These are phyloP conservation scores for Microcebus tavaratra DNA, from an alignment of 2,113 vertebrate species.

Conservation along the genomic window DNA sequence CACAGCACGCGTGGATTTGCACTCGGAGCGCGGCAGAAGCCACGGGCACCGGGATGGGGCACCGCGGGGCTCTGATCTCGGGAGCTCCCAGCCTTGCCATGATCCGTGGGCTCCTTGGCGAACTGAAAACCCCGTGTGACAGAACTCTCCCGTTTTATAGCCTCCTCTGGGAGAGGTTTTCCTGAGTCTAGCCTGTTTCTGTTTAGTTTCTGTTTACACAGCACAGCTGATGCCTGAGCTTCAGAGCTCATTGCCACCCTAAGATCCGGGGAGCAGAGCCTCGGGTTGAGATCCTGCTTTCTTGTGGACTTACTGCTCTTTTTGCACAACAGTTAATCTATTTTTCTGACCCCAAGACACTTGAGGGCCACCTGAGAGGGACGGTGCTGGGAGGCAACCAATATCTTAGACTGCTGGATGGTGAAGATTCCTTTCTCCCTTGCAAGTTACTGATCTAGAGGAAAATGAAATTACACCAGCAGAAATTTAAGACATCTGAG, in stretches of 20 bases:
- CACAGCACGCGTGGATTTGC: not conserved
- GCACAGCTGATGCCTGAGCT: not conserved
- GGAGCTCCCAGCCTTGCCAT: not conserved
- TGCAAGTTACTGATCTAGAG: not conserved
- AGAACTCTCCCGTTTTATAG: not conserved
- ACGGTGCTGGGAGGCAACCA: not conserved
- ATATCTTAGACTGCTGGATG: not conserved
- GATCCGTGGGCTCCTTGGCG: not conserved
- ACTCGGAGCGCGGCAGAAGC: not conserved
- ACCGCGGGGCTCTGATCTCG: not conserved
- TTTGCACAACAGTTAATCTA: not conserved
- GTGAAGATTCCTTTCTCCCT: not conserved
- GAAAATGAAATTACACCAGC: not conserved
- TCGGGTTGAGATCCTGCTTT: not conserved
- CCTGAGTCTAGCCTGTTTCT: not conserved
- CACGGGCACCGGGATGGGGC: accelerated
- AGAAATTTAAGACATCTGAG: not conserved
- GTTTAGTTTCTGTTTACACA: not conserved
- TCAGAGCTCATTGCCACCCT: not conserved
- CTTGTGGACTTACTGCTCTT: not conserved
- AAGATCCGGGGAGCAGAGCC: not conserved
- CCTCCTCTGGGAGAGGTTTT: not conserved
- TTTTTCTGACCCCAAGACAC: not conserved
- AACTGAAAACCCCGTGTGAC: not conserved
- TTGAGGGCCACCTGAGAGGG: not conserved